Base-by-base conservation (phyloP, 2,888 invertebrate genomes). In the Sphaerolaimus hirsutus region DNA sequence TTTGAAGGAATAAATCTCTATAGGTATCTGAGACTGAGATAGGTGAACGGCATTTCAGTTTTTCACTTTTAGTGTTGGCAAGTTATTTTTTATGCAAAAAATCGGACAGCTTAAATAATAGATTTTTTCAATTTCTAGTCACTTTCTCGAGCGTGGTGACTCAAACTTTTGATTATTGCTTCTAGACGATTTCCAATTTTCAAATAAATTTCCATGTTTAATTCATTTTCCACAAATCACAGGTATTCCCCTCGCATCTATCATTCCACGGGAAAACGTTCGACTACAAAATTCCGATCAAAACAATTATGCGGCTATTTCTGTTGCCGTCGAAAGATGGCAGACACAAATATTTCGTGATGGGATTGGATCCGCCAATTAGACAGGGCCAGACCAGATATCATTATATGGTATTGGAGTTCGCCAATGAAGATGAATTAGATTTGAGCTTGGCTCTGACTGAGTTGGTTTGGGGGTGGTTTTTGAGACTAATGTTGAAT, bases 371-470 rank as follows among this genome's bases (percentile, higher is more conserved):
- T 71, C 97, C 97, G 1, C 97, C 97, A 0, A 93, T 99, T 56
- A 93, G 97, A 62, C 97, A 97, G 65, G 97, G 97, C 43, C 93
- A 97, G 70, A 99, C 97, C 0, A 73, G 97, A 26, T 97, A 97
- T 64, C 91, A 89, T 59, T 97, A 83, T 64, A 69, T 97, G 49
- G 91, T 93, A 14, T 71, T 93, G 47, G 69, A 91, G 41, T 99
- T 97, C 65, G 79, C 79, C 41, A 81, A 82, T 59, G 93, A 97
- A 58, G 91, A 93, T 48, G 84, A 87, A 61, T 80, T 79, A 1
- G 77, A 79, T 14, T 72, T 91, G 54, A 89, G 91, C 65, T 67
- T 93, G 50, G 84, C 83, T 0, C 77, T 89, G 53, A 75, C 81
- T 26, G 87, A 91, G 79, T 82, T 71, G 72, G 78, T 72, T 37